Evolutionary conservation across 2,113 vertebrate genomes (phyloP).

Genomic region (Ptychochromis oligacanthus): DNA sequence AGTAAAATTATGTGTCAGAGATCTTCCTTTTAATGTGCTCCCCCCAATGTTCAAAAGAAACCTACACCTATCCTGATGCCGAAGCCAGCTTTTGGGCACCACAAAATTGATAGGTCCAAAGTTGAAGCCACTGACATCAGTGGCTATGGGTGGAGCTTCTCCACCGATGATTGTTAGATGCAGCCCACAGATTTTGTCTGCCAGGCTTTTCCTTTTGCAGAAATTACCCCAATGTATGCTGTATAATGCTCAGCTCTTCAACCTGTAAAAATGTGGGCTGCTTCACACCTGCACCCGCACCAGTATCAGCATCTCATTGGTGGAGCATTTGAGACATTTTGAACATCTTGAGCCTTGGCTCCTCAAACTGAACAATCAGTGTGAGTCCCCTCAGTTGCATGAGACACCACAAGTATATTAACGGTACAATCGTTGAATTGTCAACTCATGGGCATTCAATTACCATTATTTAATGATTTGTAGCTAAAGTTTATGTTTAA

Average conservation of each 20-base stretch:
- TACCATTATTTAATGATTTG: background rate
- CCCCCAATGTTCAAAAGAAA: too few species aligned
- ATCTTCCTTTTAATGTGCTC: too few species aligned
- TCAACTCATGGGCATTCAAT: background rate
- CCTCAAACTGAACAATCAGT: too few species aligned
- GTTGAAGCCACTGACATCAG: background rate
- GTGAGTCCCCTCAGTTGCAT: background rate
- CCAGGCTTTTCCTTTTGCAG: background rate
- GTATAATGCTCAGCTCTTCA: background rate
- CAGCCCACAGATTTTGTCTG: background rate
- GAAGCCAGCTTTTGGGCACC: background rate
- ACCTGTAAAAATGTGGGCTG: too few species aligned
- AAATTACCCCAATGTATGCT: background rate
- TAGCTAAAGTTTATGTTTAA: background rate
- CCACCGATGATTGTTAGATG: too few species aligned
- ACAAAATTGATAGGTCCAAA: background rate
- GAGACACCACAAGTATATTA: background rate
- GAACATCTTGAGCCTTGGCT: background rate
- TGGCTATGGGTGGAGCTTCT: fast-evolving
- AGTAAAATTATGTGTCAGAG: fast-evolving
- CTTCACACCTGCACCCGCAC: too few species aligned
- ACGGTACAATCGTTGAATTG: too few species aligned
- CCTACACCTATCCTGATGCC: too few species aligned
- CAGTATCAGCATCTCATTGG: too few species aligned
- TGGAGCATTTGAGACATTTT: background rate